Evolutionary conservation across 1,140 invertebrate species (phyloP).

Genomic region (Eurosta solidaginis): DNA sequence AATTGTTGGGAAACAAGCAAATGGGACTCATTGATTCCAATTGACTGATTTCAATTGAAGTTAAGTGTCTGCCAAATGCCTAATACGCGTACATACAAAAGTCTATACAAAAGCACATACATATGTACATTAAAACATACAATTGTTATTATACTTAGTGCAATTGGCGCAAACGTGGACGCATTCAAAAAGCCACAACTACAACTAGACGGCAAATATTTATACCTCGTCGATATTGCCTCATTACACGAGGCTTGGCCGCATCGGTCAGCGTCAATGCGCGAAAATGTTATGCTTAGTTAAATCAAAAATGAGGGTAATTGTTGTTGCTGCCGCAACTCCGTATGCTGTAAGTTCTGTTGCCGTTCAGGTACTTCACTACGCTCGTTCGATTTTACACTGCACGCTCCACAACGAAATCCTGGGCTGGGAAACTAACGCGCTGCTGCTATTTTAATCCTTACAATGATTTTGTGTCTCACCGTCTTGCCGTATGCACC

Average conservation of each 20-base stretch:
- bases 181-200: not conserved
- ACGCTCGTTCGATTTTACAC: not conserved
- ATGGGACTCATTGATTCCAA: slow-evolving; percentile 59
- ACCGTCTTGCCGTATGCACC: not conserved
- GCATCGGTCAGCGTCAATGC: not conserved
- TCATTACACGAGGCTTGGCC: not conserved
- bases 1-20: slow-evolving; percentile 55
- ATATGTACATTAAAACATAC: not conserved
- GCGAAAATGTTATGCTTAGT: not conserved
- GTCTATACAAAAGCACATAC: not conserved
- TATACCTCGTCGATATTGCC: no score
- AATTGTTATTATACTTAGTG: not conserved
- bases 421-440: not conserved
- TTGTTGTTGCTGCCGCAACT: not conserved
- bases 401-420: not conserved
- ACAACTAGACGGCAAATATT: no score
- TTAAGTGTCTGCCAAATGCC: slow-evolving; percentile 51
- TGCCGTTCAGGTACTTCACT: not conserved
- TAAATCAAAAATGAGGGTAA: not conserved
- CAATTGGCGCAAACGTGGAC: not conserved
- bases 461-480: not conserved
- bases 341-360: not conserved
- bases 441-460: not conserved
- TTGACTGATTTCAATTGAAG: slow-evolving; percentile 58
- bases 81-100: not conserved